Conservation (phyloP, 2,888 invertebrate species). For the Taenaris catops region DNA sequence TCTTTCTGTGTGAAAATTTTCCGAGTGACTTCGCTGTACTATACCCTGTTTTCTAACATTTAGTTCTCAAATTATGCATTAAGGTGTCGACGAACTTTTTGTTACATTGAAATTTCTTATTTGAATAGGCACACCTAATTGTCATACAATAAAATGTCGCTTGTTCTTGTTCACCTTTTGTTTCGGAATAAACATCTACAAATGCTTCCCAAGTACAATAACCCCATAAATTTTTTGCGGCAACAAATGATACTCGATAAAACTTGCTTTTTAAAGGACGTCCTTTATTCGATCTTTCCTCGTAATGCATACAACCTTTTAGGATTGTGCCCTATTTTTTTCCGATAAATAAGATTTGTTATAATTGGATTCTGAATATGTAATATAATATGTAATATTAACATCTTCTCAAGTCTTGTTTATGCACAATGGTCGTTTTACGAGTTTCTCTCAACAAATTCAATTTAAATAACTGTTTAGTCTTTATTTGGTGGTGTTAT, state of each 20-base stretch:
- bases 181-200: not conserved
- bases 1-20: too few relatives aligned
- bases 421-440: too few relatives aligned
- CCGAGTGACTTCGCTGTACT: too few relatives aligned
- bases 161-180: conserved; percentile 3
- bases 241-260: not conserved
- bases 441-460: not conserved
- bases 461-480: not conserved
- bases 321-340: conserved; percentile 1
- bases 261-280: conserved; percentile 2
- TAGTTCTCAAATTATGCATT: too few relatives aligned
- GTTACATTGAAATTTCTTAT: too few relatives aligned
- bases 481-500: too few relatives aligned
- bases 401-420: not conserved
- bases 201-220: not conserved
- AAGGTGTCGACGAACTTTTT: too few relatives aligned
- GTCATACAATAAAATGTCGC: conserved; percentile 4
- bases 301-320: conserved; percentile 1
- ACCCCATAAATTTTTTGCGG: conserved; percentile 1
- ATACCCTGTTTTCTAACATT: too few relatives aligned
- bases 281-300: conserved; percentile 11
- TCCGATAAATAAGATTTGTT: not conserved
- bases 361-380: not conserved
- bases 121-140: not conserved
- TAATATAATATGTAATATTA: not conserved